Percentiles rank a stretch among this genome's conserved stretches.
Evolutionary conservation across 1,140 invertebrate species (phyloP).

Genomic region (Sarcophaga bullata): DNA sequence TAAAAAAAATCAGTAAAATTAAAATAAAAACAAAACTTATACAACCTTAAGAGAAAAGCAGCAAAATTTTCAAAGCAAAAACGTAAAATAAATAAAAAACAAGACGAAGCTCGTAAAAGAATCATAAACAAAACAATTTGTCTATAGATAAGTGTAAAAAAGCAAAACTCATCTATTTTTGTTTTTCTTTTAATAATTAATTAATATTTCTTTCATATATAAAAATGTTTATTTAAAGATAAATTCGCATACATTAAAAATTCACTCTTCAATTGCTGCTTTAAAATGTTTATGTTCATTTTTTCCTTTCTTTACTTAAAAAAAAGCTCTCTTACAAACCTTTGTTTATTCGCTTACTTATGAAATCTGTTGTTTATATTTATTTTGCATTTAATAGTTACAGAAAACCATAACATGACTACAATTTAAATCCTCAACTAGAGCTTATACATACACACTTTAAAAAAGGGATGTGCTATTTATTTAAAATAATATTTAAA

Average conservation of each 20-base stretch:
- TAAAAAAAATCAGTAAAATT: slow-evolving; percentile 27
- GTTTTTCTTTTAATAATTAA: slow-evolving; percentile 14
- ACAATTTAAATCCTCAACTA: neutral
- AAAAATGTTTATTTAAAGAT: no score
- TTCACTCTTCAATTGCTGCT: neutral
- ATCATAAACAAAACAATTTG: slow-evolving; percentile 7
- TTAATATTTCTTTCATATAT: neutral
- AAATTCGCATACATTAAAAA: no score
- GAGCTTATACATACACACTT: neutral
- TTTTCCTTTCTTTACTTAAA: neutral
- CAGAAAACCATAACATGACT: neutral
- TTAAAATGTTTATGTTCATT: neutral
- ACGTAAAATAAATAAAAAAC: neutral
- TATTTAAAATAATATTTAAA: no score
- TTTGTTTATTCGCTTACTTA: neutral
- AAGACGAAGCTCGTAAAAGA: neutral
- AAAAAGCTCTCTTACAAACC: neutral
- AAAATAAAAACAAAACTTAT: slow-evolving; percentile 27
- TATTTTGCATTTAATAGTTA: slow-evolving; percentile 17
- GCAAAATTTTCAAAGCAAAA: slow-evolving; percentile 6
- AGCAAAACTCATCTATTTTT: neutral
- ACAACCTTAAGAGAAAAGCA: slow-evolving; percentile 8
- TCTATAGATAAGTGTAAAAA: slow-evolving; percentile 1
- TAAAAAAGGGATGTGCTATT: no score
- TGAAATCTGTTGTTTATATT: neutral